A percentile compares a stretch with the other conserved stretches of the same genome.
These are phyloP conservation scores for Lottia scabra DNA, from an alignment of 2,888 invertebrate species.

Conservation along the genomic window DNA sequence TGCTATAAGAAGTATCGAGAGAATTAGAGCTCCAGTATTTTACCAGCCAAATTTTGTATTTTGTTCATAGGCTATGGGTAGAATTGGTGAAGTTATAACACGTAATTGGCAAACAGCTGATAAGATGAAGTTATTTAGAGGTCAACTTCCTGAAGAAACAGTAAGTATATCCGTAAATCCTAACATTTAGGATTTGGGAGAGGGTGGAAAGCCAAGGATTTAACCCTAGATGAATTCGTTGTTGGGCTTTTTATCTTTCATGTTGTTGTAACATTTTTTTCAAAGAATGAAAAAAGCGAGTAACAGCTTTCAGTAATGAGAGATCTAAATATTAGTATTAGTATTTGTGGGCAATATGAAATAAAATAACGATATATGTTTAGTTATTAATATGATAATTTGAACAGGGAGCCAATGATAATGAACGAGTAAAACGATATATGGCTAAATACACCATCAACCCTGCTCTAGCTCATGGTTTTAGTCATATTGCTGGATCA, in stretches of 20 bases:
- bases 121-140: constrained; percentile 63
- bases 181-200: no score
- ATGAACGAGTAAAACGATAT: constrained; percentile 60
- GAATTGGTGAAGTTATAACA: constrained; percentile 62
- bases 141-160: constrained; percentile 52
- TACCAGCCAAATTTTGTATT: no score
- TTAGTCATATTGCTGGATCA: constrained; percentile 59
- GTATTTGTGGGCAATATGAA: no score
- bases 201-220: no score
- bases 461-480: constrained; percentile 64
- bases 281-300: no score
- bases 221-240: no score
- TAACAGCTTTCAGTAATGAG: no score
- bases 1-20: background rate
- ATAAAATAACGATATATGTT: no score
- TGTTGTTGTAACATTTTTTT: no score
- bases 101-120: constrained; percentile 68
- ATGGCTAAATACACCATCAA: constrained; percentile 68
- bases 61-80: constrained; percentile 59
- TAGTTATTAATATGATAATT: background rate
- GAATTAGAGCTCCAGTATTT: no score
- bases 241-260: no score
- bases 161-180: constrained; percentile 22
- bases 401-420: constrained; percentile 59
- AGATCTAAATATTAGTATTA: no score